Base-by-base conservation (phyloP, 2,113 vertebrate genomes). In the Sinocyclocheilus grahami region DNA sequence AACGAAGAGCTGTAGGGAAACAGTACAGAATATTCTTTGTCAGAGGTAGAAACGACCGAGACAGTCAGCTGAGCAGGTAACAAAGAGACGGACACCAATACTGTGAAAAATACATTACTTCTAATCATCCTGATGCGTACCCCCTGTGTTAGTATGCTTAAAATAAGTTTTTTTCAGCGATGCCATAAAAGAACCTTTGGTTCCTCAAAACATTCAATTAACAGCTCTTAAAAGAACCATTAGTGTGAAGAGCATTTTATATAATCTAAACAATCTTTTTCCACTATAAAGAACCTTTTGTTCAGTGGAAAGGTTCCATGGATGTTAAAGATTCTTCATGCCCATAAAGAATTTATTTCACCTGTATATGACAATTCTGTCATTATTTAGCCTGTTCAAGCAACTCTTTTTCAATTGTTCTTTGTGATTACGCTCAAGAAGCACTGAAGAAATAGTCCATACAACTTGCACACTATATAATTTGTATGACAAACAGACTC, bases 1-100 rank as follows among this genome's bases (percentile, higher is more conserved):
- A 62, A 86, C 78, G 82, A 39, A 85, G 84, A 74, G 78, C 84
- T 85, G 83, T 78, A 87, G 74, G 83, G 87, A 81, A 77, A 24
- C 62, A 67, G 71, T 42, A 37, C 76, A 86, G 83, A 27, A 46
- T 18, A 30, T n/a, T 74, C 24, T 88, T 84, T 82, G 86, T 87
- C 76, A 83, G 83, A 88, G 60, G 79, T 48, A 71, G n/a, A 83
- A 85, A 53, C n/a, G 74, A 77, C 79, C 83, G 87, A 87, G 60
- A 71, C 58, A 77, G 75, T 78, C 83, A 83, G 80, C 62, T 83
- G 84, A 88, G 82, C 84, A 90, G 87, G 89, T 90, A 85, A 88
- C 42, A 46, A 51, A 27, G 51, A 22, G 51, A 77, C 5, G 13
- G 12, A 27, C 12, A 22, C 46, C 2, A 30, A 55, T 13, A 48